Evolutionary conservation across 2,797 vertebrate species (phyloP), one percentile per base, ranked within the genome.

Genomic region (Acanthis flammea): DNA sequence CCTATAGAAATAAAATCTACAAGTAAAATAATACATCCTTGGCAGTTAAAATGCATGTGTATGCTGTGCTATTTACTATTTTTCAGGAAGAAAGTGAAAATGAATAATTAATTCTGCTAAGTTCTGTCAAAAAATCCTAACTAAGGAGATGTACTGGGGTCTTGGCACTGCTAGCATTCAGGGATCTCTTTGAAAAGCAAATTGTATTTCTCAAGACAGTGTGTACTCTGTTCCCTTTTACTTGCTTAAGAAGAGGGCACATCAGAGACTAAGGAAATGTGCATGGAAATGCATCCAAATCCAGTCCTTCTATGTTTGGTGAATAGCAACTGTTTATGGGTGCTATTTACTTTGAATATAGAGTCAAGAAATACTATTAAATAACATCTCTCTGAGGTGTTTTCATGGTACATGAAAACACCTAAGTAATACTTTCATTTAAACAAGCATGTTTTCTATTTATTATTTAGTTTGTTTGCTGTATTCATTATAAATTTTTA

Each of bases 261-360:
- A 85, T 89, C 61, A 91, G 68, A 92, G 53, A 39, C 68, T 88
- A 19, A 74, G 68, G 57, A 89, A 94, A 94, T 88, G 89, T 87
- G 61, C 33, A 10, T 80, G 82, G 78, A 61, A 79, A 80, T 71
- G 87, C 72, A 85, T 95, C 87, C 87, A 92, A 91, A 88, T 65
- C 27, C 89, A 57, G 31, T 87, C 27, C 61, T 89, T 50, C 42
- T 74, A 66, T 88, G 75, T 93, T 78, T 94, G 74, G 44, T 94
- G 85, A 96, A 92, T 89, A 61, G 85, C 42, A 76, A 30, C 78
- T 89, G 78, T 91, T 91, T 92, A 85, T 12, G 57, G 68, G 57
- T 92, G 78, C 85, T 94, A 77, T 94, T 95, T 96, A 90, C 91
- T 94, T 91, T 89, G 61, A 91, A 86, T 63, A 47, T 6, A 67